Conservation (phyloP, 2,888 invertebrate species). For the Slavum lentiscoides region DNA sequence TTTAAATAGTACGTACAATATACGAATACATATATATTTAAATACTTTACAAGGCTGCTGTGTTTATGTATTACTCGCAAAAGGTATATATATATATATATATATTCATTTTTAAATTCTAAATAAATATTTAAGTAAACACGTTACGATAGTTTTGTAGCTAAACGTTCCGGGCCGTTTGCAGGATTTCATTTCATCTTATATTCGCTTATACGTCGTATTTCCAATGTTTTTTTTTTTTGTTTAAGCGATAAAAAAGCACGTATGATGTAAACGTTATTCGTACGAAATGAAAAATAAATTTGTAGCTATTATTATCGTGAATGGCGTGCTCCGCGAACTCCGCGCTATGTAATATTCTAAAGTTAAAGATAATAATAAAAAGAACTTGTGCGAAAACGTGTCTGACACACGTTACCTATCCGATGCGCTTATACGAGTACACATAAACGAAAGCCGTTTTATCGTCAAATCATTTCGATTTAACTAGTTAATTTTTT, state of each 20-base stretch:
- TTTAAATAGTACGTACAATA: too few relatives aligned
- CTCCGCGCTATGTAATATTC: neutral
- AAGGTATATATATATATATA: too few relatives aligned
- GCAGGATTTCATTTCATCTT: too few relatives aligned
- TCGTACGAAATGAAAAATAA: constrained; percentile 21
- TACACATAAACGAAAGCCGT: neutral
- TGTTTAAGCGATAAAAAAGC: neutral
- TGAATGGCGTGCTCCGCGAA: neutral
- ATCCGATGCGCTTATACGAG: too few relatives aligned
- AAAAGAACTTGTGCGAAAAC: neutral
- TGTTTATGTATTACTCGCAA: too few relatives aligned
- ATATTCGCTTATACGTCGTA: neutral
- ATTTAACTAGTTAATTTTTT: too few relatives aligned
- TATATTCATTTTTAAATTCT: too few relatives aligned
- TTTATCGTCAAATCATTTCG: neutral
- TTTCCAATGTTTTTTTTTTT: neutral
- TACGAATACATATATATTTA: too few relatives aligned
- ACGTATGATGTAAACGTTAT: neutral
- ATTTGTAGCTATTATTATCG: constrained; percentile 11
- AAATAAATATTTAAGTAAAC: too few relatives aligned
- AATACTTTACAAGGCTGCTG: too few relatives aligned
- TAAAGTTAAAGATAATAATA: constrained; percentile 1
- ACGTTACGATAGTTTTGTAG: too few relatives aligned
- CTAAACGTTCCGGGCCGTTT: too few relatives aligned
- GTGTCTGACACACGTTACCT: constrained; percentile 9